These are phyloP conservation scores for Parnassius orleans DNA, from an alignment of 2,888 invertebrate genomes.

Conservation along the genomic window DNA sequence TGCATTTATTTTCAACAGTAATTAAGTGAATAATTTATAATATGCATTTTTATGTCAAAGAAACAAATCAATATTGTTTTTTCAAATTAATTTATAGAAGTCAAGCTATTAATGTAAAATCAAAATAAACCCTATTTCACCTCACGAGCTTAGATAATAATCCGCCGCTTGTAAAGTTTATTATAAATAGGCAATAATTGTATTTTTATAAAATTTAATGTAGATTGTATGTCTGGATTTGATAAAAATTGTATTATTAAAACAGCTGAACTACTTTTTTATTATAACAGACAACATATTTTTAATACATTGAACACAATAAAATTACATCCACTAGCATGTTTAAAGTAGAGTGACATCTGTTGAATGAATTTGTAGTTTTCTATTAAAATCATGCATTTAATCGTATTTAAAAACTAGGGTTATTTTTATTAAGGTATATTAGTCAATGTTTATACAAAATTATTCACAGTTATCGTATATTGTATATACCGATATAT, in stretches of 20 bases:
- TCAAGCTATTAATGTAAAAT: too few relatives aligned
- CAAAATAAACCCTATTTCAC: background rate
- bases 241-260: background rate
- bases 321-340: background rate
- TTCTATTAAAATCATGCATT: constrained; percentile 28
- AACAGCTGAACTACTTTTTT: constrained; percentile 5
- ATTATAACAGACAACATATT: background rate
- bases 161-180: constrained; percentile 1
- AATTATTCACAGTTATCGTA: constrained; percentile 38
- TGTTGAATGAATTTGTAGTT: constrained; percentile 30
- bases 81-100: background rate
- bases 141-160: constrained; percentile 14
- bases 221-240: constrained; percentile 10
- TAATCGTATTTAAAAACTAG: constrained; percentile 24
- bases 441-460: constrained; percentile 52
- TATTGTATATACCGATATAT: constrained; percentile 32
- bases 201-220: constrained; percentile 16
- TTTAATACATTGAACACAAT: background rate
- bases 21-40: too few relatives aligned
- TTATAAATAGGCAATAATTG: constrained; percentile 20
- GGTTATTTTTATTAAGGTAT: constrained; percentile 42
- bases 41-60: background rate
- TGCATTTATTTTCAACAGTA: too few relatives aligned
- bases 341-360: background rate
- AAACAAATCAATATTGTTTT: background rate